These are phyloP conservation scores for Epinephelus cyanopodus DNA, from an alignment of 2,113 vertebrate species.

Conservation along the genomic window DNA sequence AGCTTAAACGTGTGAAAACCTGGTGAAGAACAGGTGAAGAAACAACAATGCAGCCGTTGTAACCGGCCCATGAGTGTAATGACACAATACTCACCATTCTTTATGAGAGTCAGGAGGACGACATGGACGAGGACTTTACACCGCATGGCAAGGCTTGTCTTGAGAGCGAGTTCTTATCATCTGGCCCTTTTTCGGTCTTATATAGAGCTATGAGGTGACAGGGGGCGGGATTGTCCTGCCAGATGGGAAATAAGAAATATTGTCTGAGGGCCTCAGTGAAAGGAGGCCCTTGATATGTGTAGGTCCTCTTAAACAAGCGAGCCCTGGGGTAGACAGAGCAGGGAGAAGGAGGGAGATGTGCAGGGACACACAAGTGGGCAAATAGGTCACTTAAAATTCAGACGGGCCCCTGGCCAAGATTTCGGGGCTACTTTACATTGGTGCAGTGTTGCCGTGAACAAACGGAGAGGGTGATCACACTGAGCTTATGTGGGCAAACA, in stretches of 20 bases:
- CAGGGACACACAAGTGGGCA: conserved; percentile 63
- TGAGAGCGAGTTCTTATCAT: conserved; percentile 78
- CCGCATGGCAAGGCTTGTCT: conserved; percentile 77
- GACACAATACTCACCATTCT: conserved; percentile 79
- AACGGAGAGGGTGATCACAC: conserved; percentile 70
- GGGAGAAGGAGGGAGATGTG: conserved; percentile 56
- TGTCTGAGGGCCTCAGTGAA: conserved; percentile 58
- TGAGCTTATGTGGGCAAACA: conserved; percentile 77
- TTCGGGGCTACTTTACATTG: conserved; percentile 85
- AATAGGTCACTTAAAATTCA: conserved; percentile 85
- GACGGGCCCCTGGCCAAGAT: conserved; percentile 76
- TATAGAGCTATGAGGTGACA: conserved; percentile 67
- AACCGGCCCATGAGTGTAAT: neutral
- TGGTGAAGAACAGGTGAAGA: neutral
- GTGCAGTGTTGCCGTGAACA: conserved; percentile 80
- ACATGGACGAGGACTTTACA: conserved; percentile 84
- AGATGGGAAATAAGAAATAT: conserved; percentile 72
- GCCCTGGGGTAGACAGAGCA: conserved; percentile 20
- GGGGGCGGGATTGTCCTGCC: conserved; percentile 70
- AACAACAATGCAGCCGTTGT: conserved; percentile 34
- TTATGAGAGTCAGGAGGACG: conserved; percentile 75
- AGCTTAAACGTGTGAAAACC: conserved; percentile 1
- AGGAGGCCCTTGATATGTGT: conserved; percentile 68
- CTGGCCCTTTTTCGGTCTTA: conserved; percentile 59
- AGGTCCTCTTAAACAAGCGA: conserved; percentile 56